Conservation (phyloP, 1,140 invertebrate species). For the Drosophila tristis region DNA sequence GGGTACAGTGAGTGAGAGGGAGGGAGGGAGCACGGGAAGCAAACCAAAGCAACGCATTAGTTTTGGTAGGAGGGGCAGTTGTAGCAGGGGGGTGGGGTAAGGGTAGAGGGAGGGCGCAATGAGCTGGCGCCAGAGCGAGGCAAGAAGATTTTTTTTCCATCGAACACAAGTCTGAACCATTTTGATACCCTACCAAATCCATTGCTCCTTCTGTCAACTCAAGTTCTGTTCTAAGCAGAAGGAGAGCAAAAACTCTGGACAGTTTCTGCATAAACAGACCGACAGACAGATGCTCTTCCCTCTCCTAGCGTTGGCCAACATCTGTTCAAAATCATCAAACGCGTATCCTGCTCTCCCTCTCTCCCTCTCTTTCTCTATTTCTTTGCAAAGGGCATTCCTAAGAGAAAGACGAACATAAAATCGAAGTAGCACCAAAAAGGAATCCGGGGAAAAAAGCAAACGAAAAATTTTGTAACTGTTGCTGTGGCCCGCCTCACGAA, state of each 20-base stretch:
- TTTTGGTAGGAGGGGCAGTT: conserved; percentile 13
- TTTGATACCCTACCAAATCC: neutral
- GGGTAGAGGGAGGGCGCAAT: conserved; percentile 12
- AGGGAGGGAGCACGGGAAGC: conserved; percentile 1
- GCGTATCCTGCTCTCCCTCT: no score
- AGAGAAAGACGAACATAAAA: conserved; percentile 4
- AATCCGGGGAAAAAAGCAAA: conserved; percentile 42
- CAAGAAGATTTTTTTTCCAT: neutral
- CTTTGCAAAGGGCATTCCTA: no score
- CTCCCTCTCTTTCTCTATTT: no score
- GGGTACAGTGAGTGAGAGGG: neutral
- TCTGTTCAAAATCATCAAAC: no score
- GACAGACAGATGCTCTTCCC: no score
- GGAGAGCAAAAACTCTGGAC: no score
- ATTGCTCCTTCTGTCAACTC: no score
- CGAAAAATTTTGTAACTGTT: conserved; percentile 61
- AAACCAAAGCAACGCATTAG: conserved; percentile 55
- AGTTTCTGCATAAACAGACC: no score
- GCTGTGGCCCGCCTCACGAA: conserved; percentile 42
- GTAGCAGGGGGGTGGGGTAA: neutral
- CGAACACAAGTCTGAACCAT: neutral
- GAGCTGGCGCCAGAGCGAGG: conserved; percentile 63
- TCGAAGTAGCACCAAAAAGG: conserved; percentile 52
- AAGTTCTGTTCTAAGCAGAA: no score
- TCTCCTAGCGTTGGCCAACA: no score